Conservation (phyloP, 23 tunicate species). For the Halocynthia roretzi region DNA sequence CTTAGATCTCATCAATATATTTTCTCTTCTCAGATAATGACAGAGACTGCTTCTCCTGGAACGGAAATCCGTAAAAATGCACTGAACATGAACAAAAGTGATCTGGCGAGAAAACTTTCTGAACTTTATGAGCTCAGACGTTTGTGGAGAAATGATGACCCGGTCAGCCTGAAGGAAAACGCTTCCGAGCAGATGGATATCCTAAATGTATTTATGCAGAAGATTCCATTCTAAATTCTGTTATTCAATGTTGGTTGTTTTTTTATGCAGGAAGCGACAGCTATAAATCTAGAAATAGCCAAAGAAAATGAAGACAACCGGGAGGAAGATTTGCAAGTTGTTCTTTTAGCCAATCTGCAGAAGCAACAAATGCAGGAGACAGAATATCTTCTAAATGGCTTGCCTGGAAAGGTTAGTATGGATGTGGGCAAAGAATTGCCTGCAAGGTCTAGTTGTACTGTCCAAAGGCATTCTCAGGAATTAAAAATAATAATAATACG, state of each 20-base stretch:
- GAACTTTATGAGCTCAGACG: constrained; percentile 53
- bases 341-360: constrained; percentile 48
- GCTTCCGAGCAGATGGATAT: constrained; percentile 60
- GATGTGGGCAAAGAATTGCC: not conserved
- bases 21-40: constrained; percentile 32
- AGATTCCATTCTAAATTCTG: not conserved
- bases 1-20: not conserved
- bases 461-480: not conserved
- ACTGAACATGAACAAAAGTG: constrained; percentile 8
- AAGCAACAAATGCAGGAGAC: constrained; percentile 58
- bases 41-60: constrained; percentile 24
- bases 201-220: constrained; percentile 28
- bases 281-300: constrained; percentile 35
- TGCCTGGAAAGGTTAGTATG: constrained; percentile 38
- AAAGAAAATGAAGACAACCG: not conserved
- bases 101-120: constrained; percentile 26
- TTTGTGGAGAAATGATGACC: constrained; percentile 80
- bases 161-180: constrained; percentile 46
- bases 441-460: not conserved
- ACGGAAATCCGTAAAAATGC: constrained; percentile 38
- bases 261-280: constrained; percentile 66
- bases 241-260: not conserved
- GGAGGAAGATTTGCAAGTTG: constrained; percentile 46
- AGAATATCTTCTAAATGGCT: constrained; percentile 28
- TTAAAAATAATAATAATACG: not conserved